These are phyloP conservation scores for Platorchestia sp. DNA, from an alignment of 1,140 invertebrate species.

Conservation along the genomic window DNA sequence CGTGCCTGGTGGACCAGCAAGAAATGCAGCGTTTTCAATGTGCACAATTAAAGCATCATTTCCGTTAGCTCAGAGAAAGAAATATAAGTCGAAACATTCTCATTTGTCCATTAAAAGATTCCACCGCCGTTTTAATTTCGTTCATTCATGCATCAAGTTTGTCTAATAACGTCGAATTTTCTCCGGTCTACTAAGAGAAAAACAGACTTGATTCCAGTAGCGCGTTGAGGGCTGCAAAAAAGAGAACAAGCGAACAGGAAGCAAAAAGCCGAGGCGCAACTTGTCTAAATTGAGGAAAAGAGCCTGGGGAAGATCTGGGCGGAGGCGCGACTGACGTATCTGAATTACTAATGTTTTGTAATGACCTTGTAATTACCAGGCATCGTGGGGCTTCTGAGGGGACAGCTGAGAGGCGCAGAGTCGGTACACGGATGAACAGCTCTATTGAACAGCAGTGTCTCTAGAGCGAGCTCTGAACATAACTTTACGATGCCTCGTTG, in stretches of 20 bases:
- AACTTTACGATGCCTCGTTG: neutral
- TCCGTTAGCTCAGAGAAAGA: neutral
- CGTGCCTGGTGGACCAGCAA: neutral
- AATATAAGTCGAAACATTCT: neutral
- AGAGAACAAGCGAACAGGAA: neutral
- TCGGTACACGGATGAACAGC: neutral
- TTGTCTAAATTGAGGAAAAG: conserved; percentile 35
- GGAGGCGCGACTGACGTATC: neutral
- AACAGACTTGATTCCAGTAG: conserved; percentile 28
- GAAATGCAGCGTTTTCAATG: neutral
- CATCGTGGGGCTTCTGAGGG: neutral
- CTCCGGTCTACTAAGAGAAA: neutral
- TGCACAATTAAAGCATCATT: neutral
- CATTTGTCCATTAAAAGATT: neutral
- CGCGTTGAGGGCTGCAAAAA: conserved; percentile 15
- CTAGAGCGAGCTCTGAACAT: neutral
- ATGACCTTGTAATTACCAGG: conserved; percentile 14
- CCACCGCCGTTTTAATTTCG: neutral
- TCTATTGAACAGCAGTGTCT: neutral
- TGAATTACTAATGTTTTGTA: conserved; percentile 33
- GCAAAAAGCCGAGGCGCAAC: conserved; percentile 27
- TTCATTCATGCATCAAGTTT: conserved; percentile 9
- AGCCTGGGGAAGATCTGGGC: neutral
- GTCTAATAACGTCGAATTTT: neutral
- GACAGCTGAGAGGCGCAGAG: neutral